Evolutionary conservation across 2,113 vertebrate species (phyloP).

Genomic region (Natator depressus): DNA sequence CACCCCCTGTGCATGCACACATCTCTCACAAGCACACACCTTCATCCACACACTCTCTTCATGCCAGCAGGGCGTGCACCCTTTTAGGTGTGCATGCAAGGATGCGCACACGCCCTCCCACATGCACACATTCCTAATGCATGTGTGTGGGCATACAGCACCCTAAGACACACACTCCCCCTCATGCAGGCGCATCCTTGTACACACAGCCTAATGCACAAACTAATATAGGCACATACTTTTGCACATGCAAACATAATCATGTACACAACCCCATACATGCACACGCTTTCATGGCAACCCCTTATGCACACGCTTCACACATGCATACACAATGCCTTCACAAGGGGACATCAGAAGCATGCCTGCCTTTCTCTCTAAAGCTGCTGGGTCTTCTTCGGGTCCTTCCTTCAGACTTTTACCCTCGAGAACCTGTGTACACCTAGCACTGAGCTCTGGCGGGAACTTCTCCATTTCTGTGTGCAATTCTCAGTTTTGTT

Average conservation of each 20-base stretch:
- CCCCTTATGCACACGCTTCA: background rate
- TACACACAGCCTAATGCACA: background rate
- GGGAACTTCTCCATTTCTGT: slow-evolving; percentile 39
- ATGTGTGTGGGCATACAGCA: background rate
- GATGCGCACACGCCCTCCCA: background rate
- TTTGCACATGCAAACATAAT: background rate
- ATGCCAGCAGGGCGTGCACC: background rate
- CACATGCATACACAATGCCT: background rate
- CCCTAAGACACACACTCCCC: background rate
- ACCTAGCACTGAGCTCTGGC: fast-evolving
- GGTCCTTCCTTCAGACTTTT: fast-evolving
- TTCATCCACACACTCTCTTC: background rate
- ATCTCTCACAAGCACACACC: background rate
- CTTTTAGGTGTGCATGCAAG: background rate
- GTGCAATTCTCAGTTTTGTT: background rate
- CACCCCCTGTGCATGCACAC: background rate
- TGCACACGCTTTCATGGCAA: background rate
- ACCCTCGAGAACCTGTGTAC: background rate
- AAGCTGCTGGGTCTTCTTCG: background rate
- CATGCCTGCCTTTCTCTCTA: background rate
- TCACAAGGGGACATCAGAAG: background rate
- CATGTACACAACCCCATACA: fast-evolving
- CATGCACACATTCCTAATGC: too few relatives aligned
- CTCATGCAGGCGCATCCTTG: background rate
- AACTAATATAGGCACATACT: background rate